Evolutionary conservation across 2,888 invertebrate genomes (phyloP), one percentile per base, ranked within the genome.

Genomic region (Heliconius aoede): DNA sequence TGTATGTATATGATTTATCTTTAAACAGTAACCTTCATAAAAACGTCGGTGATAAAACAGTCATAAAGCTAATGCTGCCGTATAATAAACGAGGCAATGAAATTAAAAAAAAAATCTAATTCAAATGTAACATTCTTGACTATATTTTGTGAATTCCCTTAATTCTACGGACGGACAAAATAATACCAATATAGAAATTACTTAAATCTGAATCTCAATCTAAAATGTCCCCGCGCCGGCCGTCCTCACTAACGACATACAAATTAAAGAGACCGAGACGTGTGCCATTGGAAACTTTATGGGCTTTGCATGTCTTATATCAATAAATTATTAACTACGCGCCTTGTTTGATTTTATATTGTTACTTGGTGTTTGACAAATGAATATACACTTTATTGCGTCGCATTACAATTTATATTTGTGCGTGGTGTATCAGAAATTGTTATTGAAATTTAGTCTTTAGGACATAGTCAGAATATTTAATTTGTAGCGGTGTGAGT

Each of bases 301-400:
- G 94, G 94, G 91, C 92, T 92, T 94, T 86, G 94, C 94, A 94
- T 94, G 94, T 94, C 91, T 93, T 93, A 93, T 92, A 93, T 93
- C 93, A 93, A 94, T 94, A 94, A 94, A 94, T 94, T 94, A 94
- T 94, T 93, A 91, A 91, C 91, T 89, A 91, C 92, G 90, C 90
- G 91, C 89, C 92, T 90, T 93, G 90, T 92, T 93, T 93, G 91
- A 92, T 92, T 92, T 88, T 86, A 90, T 90, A 90, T 92, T 90
- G 89, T 89, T 88, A 88, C 87, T 85, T 85, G 83, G 82, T 83
- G 83, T 88, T 86, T 86, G 85, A 85, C 86, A 86, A 86, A 86
- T 88, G 82, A 89, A 91, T 89, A 85, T 88, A 85, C 84, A 87
- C 93, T 90, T 87, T 91, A 89, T 79, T 79, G 69, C 86, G 82